Conservation (phyloP, 2,888 invertebrate genomes). For the Danaus chrysippus region DNA sequence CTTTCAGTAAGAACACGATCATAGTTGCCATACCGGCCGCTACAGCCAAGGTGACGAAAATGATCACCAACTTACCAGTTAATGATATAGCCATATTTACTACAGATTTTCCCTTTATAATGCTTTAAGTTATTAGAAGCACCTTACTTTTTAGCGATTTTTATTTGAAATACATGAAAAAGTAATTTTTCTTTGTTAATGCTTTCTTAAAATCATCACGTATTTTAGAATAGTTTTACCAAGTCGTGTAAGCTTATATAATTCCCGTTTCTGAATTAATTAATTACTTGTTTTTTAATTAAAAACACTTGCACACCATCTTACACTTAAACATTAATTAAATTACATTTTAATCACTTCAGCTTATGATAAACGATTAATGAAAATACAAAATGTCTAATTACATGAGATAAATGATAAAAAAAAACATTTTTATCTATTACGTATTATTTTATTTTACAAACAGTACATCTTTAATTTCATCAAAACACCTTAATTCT, state of each 20-base stretch:
- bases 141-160: no score
- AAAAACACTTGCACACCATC: background rate
- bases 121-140: no score
- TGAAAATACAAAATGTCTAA: no score
- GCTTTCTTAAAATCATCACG: no score
- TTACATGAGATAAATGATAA: no score
- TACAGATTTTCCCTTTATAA: conserved; percentile 36
- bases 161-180: no score
- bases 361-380: background rate
- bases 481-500: background rate
- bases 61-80: conserved; percentile 53
- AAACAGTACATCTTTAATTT: no score
- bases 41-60: conserved; percentile 46
- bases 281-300: background rate
- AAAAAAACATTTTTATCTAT: no score
- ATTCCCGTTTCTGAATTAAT: background rate
- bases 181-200: no score
- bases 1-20: conserved; percentile 49
- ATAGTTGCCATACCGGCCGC: conserved; percentile 51
- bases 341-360: conserved; percentile 3
- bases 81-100: conserved; percentile 37
- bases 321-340: background rate
- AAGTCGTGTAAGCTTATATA: no score
- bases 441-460: no score
- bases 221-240: no score